Evolutionary conservation across 2,797 vertebrate species (phyloP).

Genomic region (Danionella dracula): DNA sequence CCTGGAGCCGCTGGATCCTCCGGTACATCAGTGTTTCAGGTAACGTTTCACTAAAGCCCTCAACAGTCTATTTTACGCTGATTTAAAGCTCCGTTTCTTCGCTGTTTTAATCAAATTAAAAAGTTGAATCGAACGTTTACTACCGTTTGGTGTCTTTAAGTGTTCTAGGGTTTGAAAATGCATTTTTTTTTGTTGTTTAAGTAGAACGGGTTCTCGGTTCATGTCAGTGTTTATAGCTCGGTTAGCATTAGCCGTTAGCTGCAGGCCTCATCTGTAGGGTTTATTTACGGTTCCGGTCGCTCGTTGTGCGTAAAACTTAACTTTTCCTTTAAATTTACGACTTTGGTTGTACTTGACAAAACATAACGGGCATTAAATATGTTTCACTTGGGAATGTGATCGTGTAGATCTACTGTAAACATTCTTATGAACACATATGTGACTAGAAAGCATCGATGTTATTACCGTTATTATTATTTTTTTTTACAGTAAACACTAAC

Average conservation of each 20-base stretch:
- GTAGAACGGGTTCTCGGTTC: neutral
- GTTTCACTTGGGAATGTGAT: no score
- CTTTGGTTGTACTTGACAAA: no score
- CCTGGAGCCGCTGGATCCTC: neutral
- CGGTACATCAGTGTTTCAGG: slow-evolving; percentile 17
- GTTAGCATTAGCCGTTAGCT: slow-evolving; percentile 24
- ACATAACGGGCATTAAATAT: no score
- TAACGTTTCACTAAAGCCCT: neutral
- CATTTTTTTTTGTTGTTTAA: neutral
- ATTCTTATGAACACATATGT: no score
- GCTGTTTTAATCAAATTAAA: neutral
- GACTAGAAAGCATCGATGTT: no score
- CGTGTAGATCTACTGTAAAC: no score
- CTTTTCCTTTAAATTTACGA: no score
- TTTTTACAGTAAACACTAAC: no score
- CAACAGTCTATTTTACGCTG: neutral
- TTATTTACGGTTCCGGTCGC: neutral
- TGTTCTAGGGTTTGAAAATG: neutral
- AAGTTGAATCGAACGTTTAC: neutral
- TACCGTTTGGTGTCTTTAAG: neutral
- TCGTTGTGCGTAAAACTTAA: no score
- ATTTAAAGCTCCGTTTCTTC: neutral
- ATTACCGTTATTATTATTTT: no score
- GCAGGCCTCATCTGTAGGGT: neutral
- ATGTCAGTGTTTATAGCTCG: slow-evolving; percentile 6